A percentile compares a stretch with the other conserved stretches of the same genome.
These are phyloP conservation scores for Isoperla grammatica DNA, from an alignment of 2,888 invertebrate species.

Conservation along the genomic window DNA sequence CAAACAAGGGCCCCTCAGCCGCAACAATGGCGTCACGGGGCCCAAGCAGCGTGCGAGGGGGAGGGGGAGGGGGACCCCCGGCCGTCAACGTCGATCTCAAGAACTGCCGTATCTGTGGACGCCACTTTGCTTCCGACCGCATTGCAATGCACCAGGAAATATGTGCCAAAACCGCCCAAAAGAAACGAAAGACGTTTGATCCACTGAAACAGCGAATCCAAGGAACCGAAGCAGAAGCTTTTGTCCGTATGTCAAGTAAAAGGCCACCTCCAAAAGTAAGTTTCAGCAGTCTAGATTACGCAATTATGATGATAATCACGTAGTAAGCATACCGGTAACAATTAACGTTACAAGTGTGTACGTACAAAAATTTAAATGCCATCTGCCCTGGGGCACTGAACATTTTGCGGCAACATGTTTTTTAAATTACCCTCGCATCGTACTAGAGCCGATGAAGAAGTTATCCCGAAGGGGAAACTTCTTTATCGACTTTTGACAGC, in stretches of 20 bases:
- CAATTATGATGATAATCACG: too few relatives aligned
- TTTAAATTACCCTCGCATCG: too few relatives aligned
- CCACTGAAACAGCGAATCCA: constrained; percentile 81
- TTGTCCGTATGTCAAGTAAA: constrained; percentile 48
- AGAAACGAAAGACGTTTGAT: constrained; percentile 89
- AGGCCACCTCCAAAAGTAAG: constrained; percentile 16
- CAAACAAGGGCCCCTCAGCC: too few relatives aligned
- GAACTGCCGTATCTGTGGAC: constrained; percentile 68
- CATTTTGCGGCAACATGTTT: too few relatives aligned
- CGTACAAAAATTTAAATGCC: too few relatives aligned
- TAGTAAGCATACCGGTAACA: too few relatives aligned
- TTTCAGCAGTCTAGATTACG: too few relatives aligned
- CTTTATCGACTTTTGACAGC: too few relatives aligned
- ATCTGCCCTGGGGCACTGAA: too few relatives aligned
- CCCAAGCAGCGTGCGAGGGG: neutral
- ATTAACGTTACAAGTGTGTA: too few relatives aligned
- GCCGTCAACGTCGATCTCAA: constrained; percentile 45
- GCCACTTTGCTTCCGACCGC: constrained; percentile 76
- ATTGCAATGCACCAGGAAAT: constrained; percentile 77
- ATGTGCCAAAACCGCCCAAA: constrained; percentile 69
- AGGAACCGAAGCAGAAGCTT: constrained; percentile 85
- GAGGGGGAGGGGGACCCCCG: neutral
- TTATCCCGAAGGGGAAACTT: too few relatives aligned
- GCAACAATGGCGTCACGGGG: neutral
- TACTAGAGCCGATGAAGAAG: too few relatives aligned